These are phyloP conservation scores for Catamblyrhynchus diadema DNA, from an alignment of 2,797 vertebrate genomes.

Conservation along the genomic window DNA sequence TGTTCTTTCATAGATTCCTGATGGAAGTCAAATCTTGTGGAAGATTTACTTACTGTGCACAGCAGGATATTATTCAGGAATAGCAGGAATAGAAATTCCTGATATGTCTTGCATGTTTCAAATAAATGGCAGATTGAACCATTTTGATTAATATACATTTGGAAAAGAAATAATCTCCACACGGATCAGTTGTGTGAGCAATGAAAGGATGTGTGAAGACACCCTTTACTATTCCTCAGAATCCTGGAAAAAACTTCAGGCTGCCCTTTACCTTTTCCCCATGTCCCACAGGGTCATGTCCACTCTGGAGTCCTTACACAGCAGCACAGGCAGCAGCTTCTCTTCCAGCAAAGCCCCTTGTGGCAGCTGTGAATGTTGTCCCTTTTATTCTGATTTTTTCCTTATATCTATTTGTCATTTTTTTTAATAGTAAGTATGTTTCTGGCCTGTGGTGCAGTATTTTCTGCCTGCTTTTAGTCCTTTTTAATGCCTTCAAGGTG, in stretches of 20 bases:
- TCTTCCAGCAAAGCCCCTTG: not conserved
- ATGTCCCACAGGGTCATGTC: too few relatives aligned
- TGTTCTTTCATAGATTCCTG: not conserved
- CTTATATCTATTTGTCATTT: not conserved
- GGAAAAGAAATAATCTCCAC: not conserved
- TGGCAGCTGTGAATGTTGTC: not conserved
- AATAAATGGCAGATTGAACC: not conserved
- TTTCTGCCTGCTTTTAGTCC: not conserved
- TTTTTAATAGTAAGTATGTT: not conserved
- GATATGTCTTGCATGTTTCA: not conserved
- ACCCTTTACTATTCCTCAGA: not conserved
- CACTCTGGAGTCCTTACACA: not conserved
- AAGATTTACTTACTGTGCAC: not conserved
- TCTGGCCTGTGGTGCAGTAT: not conserved
- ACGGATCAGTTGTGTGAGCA: not conserved
- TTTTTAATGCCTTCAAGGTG: not conserved
- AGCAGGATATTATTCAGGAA: not conserved
- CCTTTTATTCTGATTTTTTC: not conserved
- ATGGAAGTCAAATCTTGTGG: not conserved
- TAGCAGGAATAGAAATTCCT: not conserved
- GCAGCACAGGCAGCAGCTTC: not conserved
- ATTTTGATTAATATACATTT: not conserved
- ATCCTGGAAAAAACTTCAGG: not conserved
- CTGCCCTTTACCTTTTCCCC: not conserved
- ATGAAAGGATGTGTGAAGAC: not conserved